These are phyloP conservation scores for Caiman crocodilus DNA, from an alignment of 2,797 vertebrate species.

Conservation along the genomic window DNA sequence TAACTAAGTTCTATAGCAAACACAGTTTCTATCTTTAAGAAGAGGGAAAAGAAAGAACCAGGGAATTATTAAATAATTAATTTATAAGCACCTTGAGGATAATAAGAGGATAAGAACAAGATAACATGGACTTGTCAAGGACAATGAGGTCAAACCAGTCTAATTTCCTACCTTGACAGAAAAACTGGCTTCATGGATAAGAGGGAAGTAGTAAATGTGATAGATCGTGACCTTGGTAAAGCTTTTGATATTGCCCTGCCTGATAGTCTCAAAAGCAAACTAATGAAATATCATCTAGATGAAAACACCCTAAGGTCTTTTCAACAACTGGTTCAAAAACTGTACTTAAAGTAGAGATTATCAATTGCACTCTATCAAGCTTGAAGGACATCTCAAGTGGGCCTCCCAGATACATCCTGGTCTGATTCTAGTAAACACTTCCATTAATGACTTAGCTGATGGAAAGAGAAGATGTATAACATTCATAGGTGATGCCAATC, in stretches of 20 bases:
- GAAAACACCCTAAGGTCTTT: not conserved
- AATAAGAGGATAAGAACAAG: not conserved
- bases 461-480: too few relatives aligned
- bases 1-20: not conserved
- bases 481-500: too few relatives aligned
- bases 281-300: not conserved
- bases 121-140: not conserved
- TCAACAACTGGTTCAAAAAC: not conserved
- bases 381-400: too few relatives aligned
- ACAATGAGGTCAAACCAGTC: conserved; percentile 12
- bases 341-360: not conserved
- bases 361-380: too few relatives aligned
- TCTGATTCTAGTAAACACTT: too few relatives aligned
- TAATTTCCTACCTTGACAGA: conserved; percentile 1
- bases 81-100: not conserved
- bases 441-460: too few relatives aligned
- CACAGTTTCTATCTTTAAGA: not conserved
- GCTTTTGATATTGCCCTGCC: not conserved
- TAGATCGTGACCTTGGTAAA: not conserved
- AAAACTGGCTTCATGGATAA: not conserved
- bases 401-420: too few relatives aligned
- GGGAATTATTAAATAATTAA: conserved; percentile 7
- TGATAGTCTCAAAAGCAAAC: not conserved
- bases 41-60: not conserved
- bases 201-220: not conserved